Conservation (phyloP, 2,797 vertebrate species). For the Mareca strepera region DNA sequence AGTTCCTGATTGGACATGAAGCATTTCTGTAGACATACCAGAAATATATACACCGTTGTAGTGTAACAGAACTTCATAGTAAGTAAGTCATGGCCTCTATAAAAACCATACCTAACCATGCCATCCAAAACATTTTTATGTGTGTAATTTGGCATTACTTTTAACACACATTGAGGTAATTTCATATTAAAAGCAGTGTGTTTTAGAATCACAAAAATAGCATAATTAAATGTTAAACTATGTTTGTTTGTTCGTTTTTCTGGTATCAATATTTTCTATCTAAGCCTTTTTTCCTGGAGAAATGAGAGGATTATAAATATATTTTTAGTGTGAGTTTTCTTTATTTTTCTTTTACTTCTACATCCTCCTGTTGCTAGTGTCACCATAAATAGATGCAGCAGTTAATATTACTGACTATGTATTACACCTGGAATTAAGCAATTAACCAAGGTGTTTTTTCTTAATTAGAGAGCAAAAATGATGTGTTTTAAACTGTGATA, state of each 20-base stretch:
- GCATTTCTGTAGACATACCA: background rate
- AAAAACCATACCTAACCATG: background rate
- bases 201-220: background rate
- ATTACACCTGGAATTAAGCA: background rate
- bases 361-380: background rate
- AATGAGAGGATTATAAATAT: background rate
- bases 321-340: background rate
- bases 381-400: background rate
- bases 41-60: too few species aligned
- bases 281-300: background rate
- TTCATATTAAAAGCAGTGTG: background rate
- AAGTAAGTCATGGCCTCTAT: background rate
- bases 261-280: background rate
- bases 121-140: background rate
- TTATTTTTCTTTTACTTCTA: constrained; percentile 5
- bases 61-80: background rate
- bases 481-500: background rate
- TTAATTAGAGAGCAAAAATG: constrained; percentile 9
- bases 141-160: background rate
- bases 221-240: background rate
- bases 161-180: background rate
- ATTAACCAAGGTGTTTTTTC: background rate
- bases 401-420: background rate
- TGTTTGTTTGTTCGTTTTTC: background rate
- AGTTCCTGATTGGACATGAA: background rate